Evolutionary conservation across 2,113 vertebrate species (phyloP).

Genomic region (Labeo catla): DNA sequence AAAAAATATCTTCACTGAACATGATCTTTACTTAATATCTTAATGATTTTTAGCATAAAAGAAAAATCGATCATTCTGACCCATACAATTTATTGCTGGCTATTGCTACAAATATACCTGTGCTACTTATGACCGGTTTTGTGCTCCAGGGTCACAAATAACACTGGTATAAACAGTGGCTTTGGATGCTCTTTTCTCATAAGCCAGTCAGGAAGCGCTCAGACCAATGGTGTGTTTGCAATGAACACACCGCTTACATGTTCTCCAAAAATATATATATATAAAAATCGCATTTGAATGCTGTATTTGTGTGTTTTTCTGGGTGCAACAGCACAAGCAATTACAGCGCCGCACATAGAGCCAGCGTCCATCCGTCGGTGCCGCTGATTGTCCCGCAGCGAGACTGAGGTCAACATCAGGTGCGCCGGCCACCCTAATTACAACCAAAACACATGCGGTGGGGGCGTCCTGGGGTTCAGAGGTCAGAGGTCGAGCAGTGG

Average conservation of each 20-base stretch:
- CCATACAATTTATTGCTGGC: too few species aligned
- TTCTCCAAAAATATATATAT: not conserved
- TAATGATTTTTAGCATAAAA: too few species aligned
- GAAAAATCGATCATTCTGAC: too few species aligned
- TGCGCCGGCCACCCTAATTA: conserved; percentile 82
- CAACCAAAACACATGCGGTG: conserved; percentile 80
- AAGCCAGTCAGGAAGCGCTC: too few species aligned
- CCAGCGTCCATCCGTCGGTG: conserved; percentile 56
- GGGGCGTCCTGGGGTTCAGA: conserved; percentile 75
- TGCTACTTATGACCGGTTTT: too few species aligned
- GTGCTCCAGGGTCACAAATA: too few species aligned
- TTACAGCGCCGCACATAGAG: not conserved
- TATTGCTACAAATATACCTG: too few species aligned
- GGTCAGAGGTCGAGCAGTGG: conserved; percentile 75
- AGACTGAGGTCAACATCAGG: conserved; percentile 76
- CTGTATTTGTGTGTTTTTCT: not conserved
- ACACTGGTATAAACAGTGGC: too few species aligned
- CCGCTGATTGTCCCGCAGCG: conserved; percentile 72
- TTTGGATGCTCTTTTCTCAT: too few species aligned
- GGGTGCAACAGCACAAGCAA: conserved; percentile 1
- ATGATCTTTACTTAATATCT: too few species aligned
- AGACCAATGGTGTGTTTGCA: not conserved
- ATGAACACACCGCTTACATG: not conserved
- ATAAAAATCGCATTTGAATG: not conserved
- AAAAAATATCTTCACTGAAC: too few species aligned